These are phyloP conservation scores for Drosophila nr. fundita DNA, from an alignment of 2,888 invertebrate genomes.

Conservation along the genomic window DNA sequence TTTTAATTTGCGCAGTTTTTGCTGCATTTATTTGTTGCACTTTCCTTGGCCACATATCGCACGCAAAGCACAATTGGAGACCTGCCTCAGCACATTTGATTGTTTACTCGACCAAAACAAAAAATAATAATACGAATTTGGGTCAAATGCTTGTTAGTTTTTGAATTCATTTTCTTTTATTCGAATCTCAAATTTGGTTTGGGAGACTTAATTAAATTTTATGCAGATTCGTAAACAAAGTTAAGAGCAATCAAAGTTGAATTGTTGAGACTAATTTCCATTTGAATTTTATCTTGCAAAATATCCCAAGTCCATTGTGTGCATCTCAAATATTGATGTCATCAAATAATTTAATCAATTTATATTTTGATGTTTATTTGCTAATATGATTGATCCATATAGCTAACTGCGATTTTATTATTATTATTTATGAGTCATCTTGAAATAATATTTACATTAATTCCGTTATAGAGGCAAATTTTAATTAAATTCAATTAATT, in stretches of 20 bases:
- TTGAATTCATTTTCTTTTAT: constrained; percentile 12
- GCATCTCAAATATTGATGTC: not conserved
- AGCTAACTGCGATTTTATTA: too few species aligned
- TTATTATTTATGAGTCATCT: not conserved
- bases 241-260: not conserved
- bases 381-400: not conserved
- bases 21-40: constrained; percentile 41
- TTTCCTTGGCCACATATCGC: constrained; percentile 8
- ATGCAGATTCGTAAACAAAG: not conserved
- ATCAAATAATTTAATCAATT: not conserved
- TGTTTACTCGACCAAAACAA: not conserved
- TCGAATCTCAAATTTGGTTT: not conserved
- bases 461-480: too few species aligned
- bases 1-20: constrained; percentile 17
- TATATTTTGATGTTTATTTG: not conserved
- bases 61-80: not conserved
- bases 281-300: not conserved
- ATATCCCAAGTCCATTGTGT: not conserved
- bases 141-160: constrained; percentile 12
- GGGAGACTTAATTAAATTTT: constrained; percentile 4
- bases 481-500: not conserved
- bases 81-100: constrained; percentile 10
- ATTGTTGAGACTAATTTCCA: not conserved
- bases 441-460: too few species aligned
- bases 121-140: constrained; percentile 12